Evolutionary conservation across 23 tunicate species (phyloP).

Genomic region (Corella eumyota): DNA sequence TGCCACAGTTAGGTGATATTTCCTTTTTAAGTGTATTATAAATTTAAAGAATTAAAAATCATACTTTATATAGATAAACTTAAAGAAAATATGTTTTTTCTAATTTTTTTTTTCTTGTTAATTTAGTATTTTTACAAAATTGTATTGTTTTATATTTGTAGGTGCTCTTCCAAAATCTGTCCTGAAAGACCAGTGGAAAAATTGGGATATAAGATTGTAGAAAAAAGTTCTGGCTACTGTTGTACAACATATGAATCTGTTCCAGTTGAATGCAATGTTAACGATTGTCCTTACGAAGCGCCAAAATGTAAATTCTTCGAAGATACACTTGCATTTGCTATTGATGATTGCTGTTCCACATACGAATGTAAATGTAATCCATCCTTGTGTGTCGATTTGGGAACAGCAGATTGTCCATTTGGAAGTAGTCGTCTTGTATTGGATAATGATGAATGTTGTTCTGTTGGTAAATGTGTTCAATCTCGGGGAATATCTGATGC

Average conservation of each 20-base stretch:
- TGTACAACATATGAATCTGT: constrained; percentile 30
- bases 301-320: constrained; percentile 48
- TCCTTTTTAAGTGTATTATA: too few relatives aligned
- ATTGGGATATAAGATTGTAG: constrained; percentile 26
- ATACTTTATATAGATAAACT: neutral
- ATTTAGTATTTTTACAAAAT: too few relatives aligned
- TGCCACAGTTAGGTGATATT: too few relatives aligned
- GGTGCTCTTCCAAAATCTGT: constrained; percentile 28
- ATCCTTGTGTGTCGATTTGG: constrained; percentile 37
- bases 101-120: too few relatives aligned
- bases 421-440: constrained; percentile 51
- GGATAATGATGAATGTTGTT: constrained; percentile 67
- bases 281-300: constrained; percentile 12
- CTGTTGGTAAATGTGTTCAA: constrained; percentile 61
- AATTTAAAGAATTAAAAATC: neutral
- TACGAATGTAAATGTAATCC: constrained; percentile 93
- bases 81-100: too few relatives aligned
- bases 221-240: constrained; percentile 23
- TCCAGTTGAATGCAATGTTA: constrained; percentile 45
- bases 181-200: constrained; percentile 26
- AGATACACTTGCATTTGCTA: constrained; percentile 39
- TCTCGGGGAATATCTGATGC: too few relatives aligned
- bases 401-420: constrained; percentile 60
- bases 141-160: constrained; percentile 15
- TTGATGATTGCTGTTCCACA: constrained; percentile 59